Conservation (phyloP, 2,797 vertebrate species). For the Leuciscus waleckii region DNA sequence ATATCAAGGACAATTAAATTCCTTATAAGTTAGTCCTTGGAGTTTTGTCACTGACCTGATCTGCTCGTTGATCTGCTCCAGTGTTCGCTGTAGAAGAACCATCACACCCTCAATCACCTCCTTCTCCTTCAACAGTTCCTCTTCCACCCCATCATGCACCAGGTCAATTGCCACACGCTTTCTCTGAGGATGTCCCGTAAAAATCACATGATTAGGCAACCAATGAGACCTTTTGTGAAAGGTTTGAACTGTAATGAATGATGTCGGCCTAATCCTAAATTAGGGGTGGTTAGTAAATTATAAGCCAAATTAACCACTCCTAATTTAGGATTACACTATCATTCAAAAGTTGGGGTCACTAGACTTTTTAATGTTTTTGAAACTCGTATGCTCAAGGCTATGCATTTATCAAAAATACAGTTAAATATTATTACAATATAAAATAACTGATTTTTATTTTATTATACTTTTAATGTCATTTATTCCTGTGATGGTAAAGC, state of each 20-base stretch:
- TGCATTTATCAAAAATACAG: background rate
- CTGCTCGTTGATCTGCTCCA: slow-evolving; percentile 83
- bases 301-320: too few species aligned
- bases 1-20: background rate
- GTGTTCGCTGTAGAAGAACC: slow-evolving; percentile 79
- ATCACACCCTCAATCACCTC: slow-evolving; percentile 78
- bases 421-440: background rate
- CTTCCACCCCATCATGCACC: slow-evolving; percentile 83
- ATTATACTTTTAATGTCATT: background rate
- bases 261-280: background rate
- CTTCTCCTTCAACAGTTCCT: slow-evolving; percentile 85
- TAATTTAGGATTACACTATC: background rate
- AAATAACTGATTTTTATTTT: background rate
- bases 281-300: background rate
- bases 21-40: background rate
- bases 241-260: background rate
- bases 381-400: background rate
- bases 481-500: background rate
- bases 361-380: background rate
- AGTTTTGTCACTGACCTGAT: slow-evolving; percentile 52
- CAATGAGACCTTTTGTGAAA: background rate
- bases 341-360: background rate
- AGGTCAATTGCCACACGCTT: slow-evolving; percentile 81
- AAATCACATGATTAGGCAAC: background rate
- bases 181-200: slow-evolving; percentile 72